Evolutionary conservation across 2,888 invertebrate genomes (phyloP).

Genomic region (Trachelus stipa): DNA sequence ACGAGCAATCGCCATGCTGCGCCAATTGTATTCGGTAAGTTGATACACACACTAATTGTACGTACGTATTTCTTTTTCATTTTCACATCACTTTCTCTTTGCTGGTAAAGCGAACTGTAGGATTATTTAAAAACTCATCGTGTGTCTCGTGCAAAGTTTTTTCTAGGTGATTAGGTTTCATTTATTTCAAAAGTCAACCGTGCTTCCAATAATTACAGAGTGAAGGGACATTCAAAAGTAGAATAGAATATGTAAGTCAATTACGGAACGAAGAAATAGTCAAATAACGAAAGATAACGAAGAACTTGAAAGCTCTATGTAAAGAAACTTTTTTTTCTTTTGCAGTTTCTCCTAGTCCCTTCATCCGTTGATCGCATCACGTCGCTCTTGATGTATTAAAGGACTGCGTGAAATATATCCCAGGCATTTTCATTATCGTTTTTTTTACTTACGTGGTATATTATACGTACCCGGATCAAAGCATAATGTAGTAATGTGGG

Average conservation of each 20-base stretch:
- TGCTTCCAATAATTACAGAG: slow-evolving; percentile 44
- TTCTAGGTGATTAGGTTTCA: not conserved
- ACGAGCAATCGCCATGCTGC: not conserved
- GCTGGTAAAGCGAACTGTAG: not conserved
- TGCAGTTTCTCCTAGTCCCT: slow-evolving; percentile 4
- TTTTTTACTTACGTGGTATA: not conserved
- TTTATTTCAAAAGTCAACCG: slow-evolving; percentile 48
- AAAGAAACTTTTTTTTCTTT: slow-evolving; percentile 1
- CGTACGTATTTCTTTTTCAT: not conserved
- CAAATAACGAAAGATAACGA: not conserved
- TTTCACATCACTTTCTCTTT: not conserved
- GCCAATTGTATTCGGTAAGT: not conserved
- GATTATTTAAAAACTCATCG: not conserved
- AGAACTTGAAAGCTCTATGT: not conserved
- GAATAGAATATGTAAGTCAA: not conserved
- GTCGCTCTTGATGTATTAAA: slow-evolving; percentile 30
- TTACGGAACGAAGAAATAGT: not conserved
- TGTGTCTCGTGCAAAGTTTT: not conserved
- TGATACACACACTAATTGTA: not conserved
- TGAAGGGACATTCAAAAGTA: slow-evolving; percentile 27
- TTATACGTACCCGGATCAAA: not conserved
- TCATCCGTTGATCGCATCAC: not conserved
- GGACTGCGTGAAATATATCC: slow-evolving; percentile 32
- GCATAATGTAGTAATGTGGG: not conserved
- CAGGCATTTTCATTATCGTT: slow-evolving; percentile 35